phyloP scores from a whole-genome alignment of 2,797 vertebrate species.

The Mallotus villosus region DNA sequence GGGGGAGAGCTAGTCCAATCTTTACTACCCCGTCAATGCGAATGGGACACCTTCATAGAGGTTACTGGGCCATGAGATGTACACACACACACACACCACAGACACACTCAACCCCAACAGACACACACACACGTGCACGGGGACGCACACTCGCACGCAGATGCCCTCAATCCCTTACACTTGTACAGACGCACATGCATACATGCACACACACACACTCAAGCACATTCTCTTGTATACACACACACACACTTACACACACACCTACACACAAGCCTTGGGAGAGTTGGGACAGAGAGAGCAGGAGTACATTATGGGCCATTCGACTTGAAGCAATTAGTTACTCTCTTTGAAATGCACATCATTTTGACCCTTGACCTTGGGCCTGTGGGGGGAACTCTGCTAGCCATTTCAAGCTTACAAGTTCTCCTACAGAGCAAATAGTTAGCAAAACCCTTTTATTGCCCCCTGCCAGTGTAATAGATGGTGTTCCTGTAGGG shows the following conservation, averaged over 20 bases:
- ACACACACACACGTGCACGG: not conserved
- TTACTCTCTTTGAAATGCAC: slow-evolving; percentile 55
- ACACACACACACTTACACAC: slow-evolving; percentile 9
- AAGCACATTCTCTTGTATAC: not conserved
- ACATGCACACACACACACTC: slow-evolving; percentile 10
- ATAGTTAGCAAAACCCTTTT: slow-evolving; percentile 49
- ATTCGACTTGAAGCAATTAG: slow-evolving; percentile 61
- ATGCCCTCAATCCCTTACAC: not conserved
- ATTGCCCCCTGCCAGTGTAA: slow-evolving; percentile 28
- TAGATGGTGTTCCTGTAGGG: slow-evolving; percentile 32
- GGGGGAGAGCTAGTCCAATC: slow-evolving; percentile 45
- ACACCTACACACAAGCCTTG: not conserved
- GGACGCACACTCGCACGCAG: not conserved
- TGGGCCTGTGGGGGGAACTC: not conserved
- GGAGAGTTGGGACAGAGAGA: slow-evolving; percentile 21
- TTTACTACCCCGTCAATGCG: slow-evolving; percentile 60
- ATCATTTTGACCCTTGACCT: slow-evolving; percentile 25
- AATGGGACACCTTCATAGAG: slow-evolving; percentile 51
- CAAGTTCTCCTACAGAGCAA: slow-evolving; percentile 7
- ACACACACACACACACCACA: not conserved
- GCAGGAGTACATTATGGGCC: slow-evolving; percentile 56
- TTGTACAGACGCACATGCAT: not conserved
- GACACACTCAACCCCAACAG: not conserved
- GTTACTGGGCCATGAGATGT: slow-evolving; percentile 53
- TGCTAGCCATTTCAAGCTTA: not conserved